Percentiles rank a stretch among this genome's conserved stretches.
Evolutionary conservation across 2,888 invertebrate genomes (phyloP).

Genomic region (Nymphalis polychloros): DNA sequence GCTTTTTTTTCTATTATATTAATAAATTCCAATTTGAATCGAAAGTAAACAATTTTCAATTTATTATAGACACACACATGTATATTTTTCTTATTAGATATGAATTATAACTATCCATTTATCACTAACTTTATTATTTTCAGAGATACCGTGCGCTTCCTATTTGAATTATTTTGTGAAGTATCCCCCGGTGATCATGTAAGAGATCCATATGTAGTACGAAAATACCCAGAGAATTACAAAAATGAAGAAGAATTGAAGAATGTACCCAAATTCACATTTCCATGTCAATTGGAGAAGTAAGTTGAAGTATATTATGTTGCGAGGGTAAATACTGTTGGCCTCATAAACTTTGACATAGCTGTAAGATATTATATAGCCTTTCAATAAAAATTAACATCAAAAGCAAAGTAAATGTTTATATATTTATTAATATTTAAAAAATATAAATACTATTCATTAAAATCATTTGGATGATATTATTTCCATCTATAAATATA

Average conservation of each 20-base stretch:
- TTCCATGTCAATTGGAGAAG: slow-evolving; percentile 83
- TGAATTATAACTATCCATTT: neutral
- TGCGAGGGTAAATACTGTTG: too few relatives aligned
- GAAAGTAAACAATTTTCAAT: neutral
- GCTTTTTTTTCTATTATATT: too few relatives aligned
- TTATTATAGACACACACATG: neutral
- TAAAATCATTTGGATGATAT: too few relatives aligned
- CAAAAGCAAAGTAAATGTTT: too few relatives aligned
- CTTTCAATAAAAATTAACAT: too few relatives aligned
- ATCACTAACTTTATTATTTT: slow-evolving; percentile 41
- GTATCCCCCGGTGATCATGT: slow-evolving; percentile 85
- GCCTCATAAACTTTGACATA: too few relatives aligned
- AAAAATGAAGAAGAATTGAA: slow-evolving; percentile 92
- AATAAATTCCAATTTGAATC: too few relatives aligned
- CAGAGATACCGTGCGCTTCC: slow-evolving; percentile 89
- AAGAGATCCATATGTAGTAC: slow-evolving; percentile 86
- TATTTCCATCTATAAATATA: neutral
- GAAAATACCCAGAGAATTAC: slow-evolving; percentile 92
- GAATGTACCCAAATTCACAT: slow-evolving; percentile 95
- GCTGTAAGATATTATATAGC: too few relatives aligned
- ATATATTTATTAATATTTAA: too few relatives aligned
- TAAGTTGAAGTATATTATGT: slow-evolving; percentile 48
- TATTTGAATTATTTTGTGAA: slow-evolving; percentile 93
- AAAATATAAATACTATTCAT: too few relatives aligned
- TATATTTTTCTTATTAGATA: too few relatives aligned